Evolutionary conservation across 2,888 invertebrate species (phyloP), one percentile per base, ranked within the genome.

Genomic region (Drosophila colorata): DNA sequence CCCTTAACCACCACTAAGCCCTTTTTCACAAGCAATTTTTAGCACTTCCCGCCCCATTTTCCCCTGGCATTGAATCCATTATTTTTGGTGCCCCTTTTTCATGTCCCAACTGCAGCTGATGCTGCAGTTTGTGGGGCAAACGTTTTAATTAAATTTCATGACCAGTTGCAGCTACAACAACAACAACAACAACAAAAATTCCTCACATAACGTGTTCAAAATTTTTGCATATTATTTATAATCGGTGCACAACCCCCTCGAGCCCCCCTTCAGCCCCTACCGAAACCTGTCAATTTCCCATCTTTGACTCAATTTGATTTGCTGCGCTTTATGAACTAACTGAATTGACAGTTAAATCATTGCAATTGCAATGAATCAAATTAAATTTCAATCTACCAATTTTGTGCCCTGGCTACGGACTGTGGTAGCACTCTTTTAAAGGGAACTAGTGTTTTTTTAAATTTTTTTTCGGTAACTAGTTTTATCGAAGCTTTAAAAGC

Each of bases 131-230:
- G 44, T 16, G 16, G 35, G 58, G 66, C 65, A 65, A 68, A 76
- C 65, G 76, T 79, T 87, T 87, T 82, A 82, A 82, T 82, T 82
- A 87, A 86, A 79, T 82, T 82, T 69, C 77, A 67, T 61, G 74
- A 56, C 65, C 74, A 73, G 67, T 61, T 69, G 77, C 64, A 59
- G 28, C 48, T 25, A 43, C 55, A 60, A 13, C 47, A 57, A 38
- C 51, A 47, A 40, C 47, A 51, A 38, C 47, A 44, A 38, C 63
- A 55, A 38, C 47, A 44, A 43, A 55, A 56, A 40, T 31, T 11
- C 28, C 8, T 28, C 13, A 47, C 35, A 11, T 14, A 38, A 46
- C 37, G 55, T 49, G 52, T 49, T 53, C 11, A 43, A 44, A 28
- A 48, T 56, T 55, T 43, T 48, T 43, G 57, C 71, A 85, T 65